These are phyloP conservation scores for Macrobrachium rosenbergii DNA, from an alignment of 1,140 invertebrate species.

Conservation along the genomic window DNA sequence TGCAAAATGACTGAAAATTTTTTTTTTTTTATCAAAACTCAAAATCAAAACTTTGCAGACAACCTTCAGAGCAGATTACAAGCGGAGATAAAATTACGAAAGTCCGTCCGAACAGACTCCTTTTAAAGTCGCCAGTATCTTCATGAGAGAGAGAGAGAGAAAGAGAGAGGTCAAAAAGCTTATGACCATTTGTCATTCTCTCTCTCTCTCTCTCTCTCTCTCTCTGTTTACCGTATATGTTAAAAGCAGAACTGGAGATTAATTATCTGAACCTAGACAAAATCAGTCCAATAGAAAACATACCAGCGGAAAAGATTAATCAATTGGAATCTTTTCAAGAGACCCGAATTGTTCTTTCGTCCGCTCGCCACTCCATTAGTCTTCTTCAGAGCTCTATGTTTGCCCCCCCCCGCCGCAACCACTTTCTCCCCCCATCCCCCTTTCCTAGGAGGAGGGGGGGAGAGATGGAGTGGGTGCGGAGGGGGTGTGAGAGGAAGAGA, in stretches of 20 bases:
- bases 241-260: conserved; percentile 18
- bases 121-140: background rate
- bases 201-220: conserved; percentile 26
- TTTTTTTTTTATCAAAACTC: no score
- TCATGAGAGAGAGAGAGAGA: background rate
- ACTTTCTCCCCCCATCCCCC: no score
- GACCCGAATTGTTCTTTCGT: conserved; percentile 59
- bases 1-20: no score
- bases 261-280: conserved; percentile 44
- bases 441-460: conserved; percentile 8
- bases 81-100: background rate
- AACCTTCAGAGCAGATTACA: no score
- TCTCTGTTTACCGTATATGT: background rate
- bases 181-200: background rate
- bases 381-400: conserved; percentile 46
- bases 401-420: background rate
- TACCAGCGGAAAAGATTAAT: conserved; percentile 53
- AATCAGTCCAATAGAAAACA: conserved; percentile 61
- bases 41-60: no score
- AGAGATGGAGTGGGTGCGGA: no score
- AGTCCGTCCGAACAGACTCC: background rate
- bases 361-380: conserved; percentile 58
- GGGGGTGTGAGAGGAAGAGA: background rate
- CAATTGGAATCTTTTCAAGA: conserved; percentile 57
- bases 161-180: background rate